Evolutionary conservation across 2,797 vertebrate genomes (phyloP), one percentile per base, ranked within the genome.

Genomic region (Danio choprae): DNA sequence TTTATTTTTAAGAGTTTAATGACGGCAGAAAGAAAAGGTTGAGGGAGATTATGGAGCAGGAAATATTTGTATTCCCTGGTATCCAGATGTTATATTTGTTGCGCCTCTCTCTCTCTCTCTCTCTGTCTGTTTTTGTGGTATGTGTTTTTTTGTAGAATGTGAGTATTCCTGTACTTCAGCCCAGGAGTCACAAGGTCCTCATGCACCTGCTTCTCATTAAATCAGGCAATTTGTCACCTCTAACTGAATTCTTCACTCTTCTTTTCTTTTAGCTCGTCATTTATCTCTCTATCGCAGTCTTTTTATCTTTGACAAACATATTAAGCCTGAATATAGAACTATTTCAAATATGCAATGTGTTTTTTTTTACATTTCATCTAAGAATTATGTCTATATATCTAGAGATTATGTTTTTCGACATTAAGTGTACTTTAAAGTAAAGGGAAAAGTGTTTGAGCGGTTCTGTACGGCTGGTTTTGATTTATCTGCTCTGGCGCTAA

Each of bases 41-140:
- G 15, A 74, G 53, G 64, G 60, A 60, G 16, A 74, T 58, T 41
- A 44, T 22, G 18, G 20, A 16, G 43, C 73, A 77, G 63, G 69
- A 83, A 89, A 81, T 82, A 87, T 88, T 74, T 82, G 74, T 77
- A 86, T 85, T 90, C 80, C 85, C 87, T 91, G 90, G 80, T 82
- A 84, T 90, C 89, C 92, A 93, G 91, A 94, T 93, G 92, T 92
- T 90, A 86, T 87, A 89, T 84, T 84, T 88, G 75, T 79, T 77
- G 74, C 38, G 20, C n/a, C 11, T 67, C 50, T 75, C 36, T 72
- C 74, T 51, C 55, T 59, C 58, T 62, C 53, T 53, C 50, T 78
- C 79, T 79, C 50, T 74, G 81, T 75, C 46, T 90, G 86, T 89
- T 87, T 90, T 88, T 81, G 77, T 84, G 86, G 59, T 81, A 86